Evolutionary conservation across 2,888 invertebrate species (phyloP), one percentile per base, ranked within the genome.

Genomic region (Tetragnatha montana): DNA sequence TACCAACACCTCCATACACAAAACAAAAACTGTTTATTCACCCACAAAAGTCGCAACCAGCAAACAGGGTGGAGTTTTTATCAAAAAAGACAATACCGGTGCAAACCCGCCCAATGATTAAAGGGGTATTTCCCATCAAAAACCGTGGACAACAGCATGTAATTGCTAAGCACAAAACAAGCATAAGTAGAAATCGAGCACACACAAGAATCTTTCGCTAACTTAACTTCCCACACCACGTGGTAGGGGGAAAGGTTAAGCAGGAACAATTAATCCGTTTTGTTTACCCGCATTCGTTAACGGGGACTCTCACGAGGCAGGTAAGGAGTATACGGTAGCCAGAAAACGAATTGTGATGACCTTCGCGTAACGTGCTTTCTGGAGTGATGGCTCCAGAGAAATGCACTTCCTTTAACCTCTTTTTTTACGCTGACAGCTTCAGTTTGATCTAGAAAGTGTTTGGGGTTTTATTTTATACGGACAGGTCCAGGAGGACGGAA

Each of bases 271-370:
- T 76, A 76, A 76, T 76, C 50, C 50, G n/a, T 35, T 35, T 74
- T 74, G 19, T 21, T 71, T 71, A n/a, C 50, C 6, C 19, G 8
- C 76, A n/a, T 12, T 50, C 17, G 50, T 50, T 50, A 50, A 49
- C 50, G 49, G 49, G 35, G 12, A 19, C n/a, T 8, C 19, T 19
- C 76, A 12, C 19, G 71, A 22, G 10, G 19, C 10, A 71, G n/a
- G 4, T 19, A 8, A 10, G 6, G 74, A n/a, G 14, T 35, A n/a
- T 75, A 49, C 49, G 14, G 35, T 74, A 35, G 17, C n/a, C 14
- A 76, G 76, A 49, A 76, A 76, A 76, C 19, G 19, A 76, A 76
- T 76, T n/a, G 49, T 8, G 50, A 10, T 76, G 76, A 76, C 76
- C 76, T 76, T 76, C 76, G n/a, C 3, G 50, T 8, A 50, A 19